A percentile compares a stretch with the other conserved stretches of the same genome.
These are phyloP conservation scores for Oxyruncus cristatus DNA, from an alignment of 2,113 vertebrate genomes.

Conservation along the genomic window DNA sequence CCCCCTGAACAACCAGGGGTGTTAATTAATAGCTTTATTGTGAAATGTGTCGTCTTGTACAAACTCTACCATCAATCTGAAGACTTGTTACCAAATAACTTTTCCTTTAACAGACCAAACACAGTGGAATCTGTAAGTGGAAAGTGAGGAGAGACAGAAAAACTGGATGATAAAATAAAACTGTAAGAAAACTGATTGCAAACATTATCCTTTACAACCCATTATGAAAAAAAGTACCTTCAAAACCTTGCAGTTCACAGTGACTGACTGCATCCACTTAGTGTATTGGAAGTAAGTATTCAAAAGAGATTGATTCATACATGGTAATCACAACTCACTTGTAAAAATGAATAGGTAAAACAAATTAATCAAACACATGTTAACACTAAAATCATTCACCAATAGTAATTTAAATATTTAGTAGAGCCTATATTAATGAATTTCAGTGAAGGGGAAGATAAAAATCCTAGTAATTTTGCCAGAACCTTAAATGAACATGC, in stretches of 20 bases:
- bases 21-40: background rate
- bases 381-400: background rate
- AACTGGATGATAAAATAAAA: background rate
- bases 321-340: background rate
- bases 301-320: background rate
- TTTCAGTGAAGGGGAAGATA: background rate
- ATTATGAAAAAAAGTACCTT: background rate
- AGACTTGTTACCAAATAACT: background rate
- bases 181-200: background rate
- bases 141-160: background rate
- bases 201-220: background rate
- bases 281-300: background rate
- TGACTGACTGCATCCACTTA: background rate
- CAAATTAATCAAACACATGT: background rate
- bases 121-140: background rate
- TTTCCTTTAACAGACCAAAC: background rate
- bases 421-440: background rate
- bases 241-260: background rate
- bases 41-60: background rate
- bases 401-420: background rate
- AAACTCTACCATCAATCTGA: background rate
- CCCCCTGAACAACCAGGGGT: fast-evolving
- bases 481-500: background rate
- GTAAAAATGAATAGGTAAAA: background rate
- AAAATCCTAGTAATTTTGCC: background rate